Percentiles rank a stretch among this genome's conserved stretches.
phyloP scores from a whole-genome alignment of 1,140 invertebrate genomes.

The Calliopsis andreniformis region DNA sequence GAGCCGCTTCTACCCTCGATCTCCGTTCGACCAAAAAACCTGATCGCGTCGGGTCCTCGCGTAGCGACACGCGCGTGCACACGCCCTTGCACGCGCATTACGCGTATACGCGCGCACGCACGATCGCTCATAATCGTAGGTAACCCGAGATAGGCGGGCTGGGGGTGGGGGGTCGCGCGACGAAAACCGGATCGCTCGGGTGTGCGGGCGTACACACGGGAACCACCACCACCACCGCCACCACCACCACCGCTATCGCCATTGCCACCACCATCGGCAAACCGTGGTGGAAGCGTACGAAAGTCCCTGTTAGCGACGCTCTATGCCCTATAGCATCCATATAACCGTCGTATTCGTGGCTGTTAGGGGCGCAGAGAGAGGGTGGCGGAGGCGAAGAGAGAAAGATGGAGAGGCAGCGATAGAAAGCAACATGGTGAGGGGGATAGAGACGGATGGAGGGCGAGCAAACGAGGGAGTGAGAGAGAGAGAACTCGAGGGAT shows the following conservation, averaged over 20 bases:
- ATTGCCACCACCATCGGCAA: no score
- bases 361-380: slow-evolving; percentile 45
- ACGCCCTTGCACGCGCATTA: slow-evolving; percentile 1
- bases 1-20: neutral
- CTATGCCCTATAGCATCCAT: slow-evolving; percentile 61
- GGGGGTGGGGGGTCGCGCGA: no score
- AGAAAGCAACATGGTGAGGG: slow-evolving; percentile 23
- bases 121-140: slow-evolving; percentile 59
- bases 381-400: neutral
- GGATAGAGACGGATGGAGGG: slow-evolving; percentile 14
- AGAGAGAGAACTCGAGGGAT: slow-evolving; percentile 66
- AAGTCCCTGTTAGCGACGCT: slow-evolving; percentile 66
- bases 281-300: slow-evolving; percentile 48
- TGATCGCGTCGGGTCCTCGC: neutral
- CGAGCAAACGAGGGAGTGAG: slow-evolving; percentile 7
- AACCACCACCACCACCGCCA: no score
- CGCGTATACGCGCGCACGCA: slow-evolving; percentile 29
- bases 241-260: no score
- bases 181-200: slow-evolving; percentile 20
- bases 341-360: slow-evolving; percentile 70
- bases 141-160: slow-evolving; percentile 49
- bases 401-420: slow-evolving; percentile 30
- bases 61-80: neutral
- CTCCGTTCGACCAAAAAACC: neutral
- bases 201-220: neutral